Base-by-base conservation (phyloP, 2,888 invertebrate genomes). In the Tipula unca region DNA sequence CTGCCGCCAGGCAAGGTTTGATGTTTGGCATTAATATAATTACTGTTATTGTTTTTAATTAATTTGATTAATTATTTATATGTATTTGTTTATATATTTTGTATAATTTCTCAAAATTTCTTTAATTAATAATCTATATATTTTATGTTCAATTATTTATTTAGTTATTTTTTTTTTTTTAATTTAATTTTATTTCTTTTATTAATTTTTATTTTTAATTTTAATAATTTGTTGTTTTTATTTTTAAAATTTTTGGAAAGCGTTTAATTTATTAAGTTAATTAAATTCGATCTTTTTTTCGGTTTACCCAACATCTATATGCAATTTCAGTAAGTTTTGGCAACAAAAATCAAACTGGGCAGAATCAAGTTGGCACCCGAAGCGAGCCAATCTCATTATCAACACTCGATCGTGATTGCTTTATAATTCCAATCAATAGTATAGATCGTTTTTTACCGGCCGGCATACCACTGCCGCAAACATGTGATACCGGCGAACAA, bases 351-450 rank as follows among this genome's bases (percentile, higher is more conserved):
- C 35, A 86, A 54, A 13, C 86, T 20, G 14, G 35, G n/a, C n/a
- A 32, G 29, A 48, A 29, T 36, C 85, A 85, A 85, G 82, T 87
- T 85, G 86, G 90, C 88, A 88, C 90, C 36, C 88, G 91, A 82
- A 88, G 94, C 85, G 95, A 95, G 89, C 95, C 95, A 69, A 94
- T 95, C 86, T 95, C 96, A 3, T 92, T 97, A 88, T 95, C 96
- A 85, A 95, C 95, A 85, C 92, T 97, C 88, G 96, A 97, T 91
- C 93, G 95, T 89, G 97, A 97, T 92, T 97, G 97, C 91, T 97
- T 97, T 92, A 97, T 97, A 90, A 97, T 97, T 90, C 97, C 97
- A 6, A 95, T 97, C 85, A 96, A 97, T 88, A 96, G 96, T 89
- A 93, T 97, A 88, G 95, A 96, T 90, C 93, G 97, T 88, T 97